A percentile compares a stretch with the other conserved stretches of the same genome.
These are phyloP conservation scores for Toxotes chatareus DNA, from an alignment of 2,113 vertebrate species.

Conservation along the genomic window DNA sequence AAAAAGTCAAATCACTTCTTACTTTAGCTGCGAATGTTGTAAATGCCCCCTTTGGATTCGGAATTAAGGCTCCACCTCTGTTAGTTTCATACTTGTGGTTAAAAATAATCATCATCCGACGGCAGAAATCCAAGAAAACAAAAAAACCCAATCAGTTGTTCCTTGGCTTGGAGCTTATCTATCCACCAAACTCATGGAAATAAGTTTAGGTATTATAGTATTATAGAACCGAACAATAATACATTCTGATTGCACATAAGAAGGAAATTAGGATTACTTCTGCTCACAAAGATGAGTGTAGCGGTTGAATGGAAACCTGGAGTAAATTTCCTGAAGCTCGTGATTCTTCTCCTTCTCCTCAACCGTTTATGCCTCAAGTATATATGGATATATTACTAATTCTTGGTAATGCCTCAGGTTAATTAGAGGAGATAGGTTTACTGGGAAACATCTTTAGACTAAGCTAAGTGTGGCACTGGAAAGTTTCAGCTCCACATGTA, in stretches of 20 bases:
- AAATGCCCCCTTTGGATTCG: background rate
- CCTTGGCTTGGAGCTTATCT: background rate
- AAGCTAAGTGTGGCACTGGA: background rate
- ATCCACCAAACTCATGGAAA: background rate
- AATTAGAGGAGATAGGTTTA: background rate
- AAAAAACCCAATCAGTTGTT: background rate
- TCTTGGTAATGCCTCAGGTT: background rate
- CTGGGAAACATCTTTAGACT: constrained; percentile 14
- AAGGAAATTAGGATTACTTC: background rate
- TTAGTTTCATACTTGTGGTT: constrained; percentile 4
- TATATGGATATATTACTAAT: background rate
- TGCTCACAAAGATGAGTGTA: background rate
- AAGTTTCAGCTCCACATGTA: background rate
- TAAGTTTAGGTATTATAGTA: too few species aligned
- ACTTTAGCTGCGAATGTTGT: background rate
- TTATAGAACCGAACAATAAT: background rate
- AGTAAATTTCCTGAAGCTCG: constrained; percentile 13
- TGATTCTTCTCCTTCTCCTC: background rate
- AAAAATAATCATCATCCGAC: background rate
- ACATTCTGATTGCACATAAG: background rate
- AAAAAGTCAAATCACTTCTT: constrained; percentile 1
- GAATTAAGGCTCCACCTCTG: constrained; percentile 3
- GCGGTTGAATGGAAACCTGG: constrained; percentile 20
- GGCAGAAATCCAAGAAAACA: background rate
- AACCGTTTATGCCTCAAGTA: background rate